phyloP scores from a whole-genome alignment of 2,797 vertebrate species.

The Cygnus olor region DNA sequence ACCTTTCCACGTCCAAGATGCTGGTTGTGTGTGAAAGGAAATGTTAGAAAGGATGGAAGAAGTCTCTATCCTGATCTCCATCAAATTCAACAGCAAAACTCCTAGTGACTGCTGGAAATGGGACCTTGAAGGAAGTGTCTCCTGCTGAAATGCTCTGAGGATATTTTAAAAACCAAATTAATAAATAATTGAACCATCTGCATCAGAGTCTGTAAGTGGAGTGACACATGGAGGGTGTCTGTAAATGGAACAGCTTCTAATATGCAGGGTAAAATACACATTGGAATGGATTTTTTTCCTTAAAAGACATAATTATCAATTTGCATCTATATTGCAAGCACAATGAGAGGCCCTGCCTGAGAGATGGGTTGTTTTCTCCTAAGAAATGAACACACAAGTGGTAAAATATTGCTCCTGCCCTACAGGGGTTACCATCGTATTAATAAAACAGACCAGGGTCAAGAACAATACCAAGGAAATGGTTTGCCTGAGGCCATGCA shows the following conservation, averaged over 20 bases:
- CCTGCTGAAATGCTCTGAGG: conserved; percentile 29
- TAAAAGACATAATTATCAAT: conserved; percentile 45
- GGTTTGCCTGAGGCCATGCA: not conserved
- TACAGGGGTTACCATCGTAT: not conserved
- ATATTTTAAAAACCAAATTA: conserved; percentile 64
- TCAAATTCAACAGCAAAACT: conserved; percentile 24
- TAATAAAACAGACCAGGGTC: conserved; percentile 9
- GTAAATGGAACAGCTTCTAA: conserved; percentile 61
- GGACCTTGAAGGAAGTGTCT: conserved; percentile 52
- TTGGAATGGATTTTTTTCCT: conserved; percentile 16
- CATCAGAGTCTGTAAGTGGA: conserved; percentile 39
- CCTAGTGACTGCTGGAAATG: conserved; percentile 28
- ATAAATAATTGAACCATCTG: conserved; percentile 70
- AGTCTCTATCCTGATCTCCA: not conserved
- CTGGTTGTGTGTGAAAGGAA: conserved; percentile 1
- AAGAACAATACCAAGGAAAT: conserved; percentile 19
- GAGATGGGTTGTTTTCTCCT: conserved; percentile 33
- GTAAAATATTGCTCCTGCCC: conserved; percentile 20
- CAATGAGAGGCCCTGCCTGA: conserved; percentile 13
- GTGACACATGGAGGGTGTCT: conserved; percentile 55
- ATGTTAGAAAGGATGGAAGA: conserved; percentile 44
- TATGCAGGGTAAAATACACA: conserved; percentile 54
- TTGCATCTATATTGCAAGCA: conserved; percentile 7
- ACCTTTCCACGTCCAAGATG: not conserved
- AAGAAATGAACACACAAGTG: conserved; percentile 24